A percentile compares a stretch with the other conserved stretches of the same genome.
phyloP scores from a whole-genome alignment of 2,797 vertebrate genomes.

The Neosalanx taihuensis region DNA sequence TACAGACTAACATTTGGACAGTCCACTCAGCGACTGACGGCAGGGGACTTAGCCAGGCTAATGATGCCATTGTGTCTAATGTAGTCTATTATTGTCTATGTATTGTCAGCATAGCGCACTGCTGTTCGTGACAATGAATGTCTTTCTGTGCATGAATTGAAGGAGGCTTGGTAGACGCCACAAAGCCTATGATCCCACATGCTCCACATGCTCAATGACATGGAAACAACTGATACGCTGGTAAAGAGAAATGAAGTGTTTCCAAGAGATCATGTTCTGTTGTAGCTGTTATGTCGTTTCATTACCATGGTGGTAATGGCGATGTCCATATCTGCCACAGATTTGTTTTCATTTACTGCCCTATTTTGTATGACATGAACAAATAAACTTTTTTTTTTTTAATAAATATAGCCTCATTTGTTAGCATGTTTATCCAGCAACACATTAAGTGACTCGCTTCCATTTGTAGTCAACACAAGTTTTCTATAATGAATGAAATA shows the following conservation, averaged over 20 bases:
- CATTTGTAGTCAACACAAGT: no score
- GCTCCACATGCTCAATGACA: conserved; percentile 66
- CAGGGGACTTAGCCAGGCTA: conserved; percentile 44
- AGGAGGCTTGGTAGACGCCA: conserved; percentile 57
- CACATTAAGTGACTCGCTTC: background rate
- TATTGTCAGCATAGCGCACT: conserved; percentile 18
- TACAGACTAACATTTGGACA: conserved; percentile 17
- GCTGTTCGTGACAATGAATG: conserved; percentile 24
- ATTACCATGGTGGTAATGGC: conserved; percentile 24
- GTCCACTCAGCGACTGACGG: conserved; percentile 23
- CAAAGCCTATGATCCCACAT: conserved; percentile 63
- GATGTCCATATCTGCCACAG: conserved; percentile 46
- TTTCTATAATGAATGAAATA: no score
- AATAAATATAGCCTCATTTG: conserved; percentile 25
- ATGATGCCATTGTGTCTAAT: conserved; percentile 55
- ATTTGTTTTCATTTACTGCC: conserved; percentile 31
- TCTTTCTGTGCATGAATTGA: conserved; percentile 44
- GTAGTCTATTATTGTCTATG: conserved; percentile 31
- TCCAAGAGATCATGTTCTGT: conserved; percentile 50
- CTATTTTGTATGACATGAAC: conserved; percentile 43
- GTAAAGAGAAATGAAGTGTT: conserved; percentile 55
- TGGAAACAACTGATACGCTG: conserved; percentile 62
- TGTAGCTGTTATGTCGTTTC: conserved; percentile 22
- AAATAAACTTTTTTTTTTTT: conserved; percentile 56
- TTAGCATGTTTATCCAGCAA: background rate